These are phyloP conservation scores for Tinea pellionella DNA, from an alignment of 2,888 invertebrate genomes.

Conservation along the genomic window DNA sequence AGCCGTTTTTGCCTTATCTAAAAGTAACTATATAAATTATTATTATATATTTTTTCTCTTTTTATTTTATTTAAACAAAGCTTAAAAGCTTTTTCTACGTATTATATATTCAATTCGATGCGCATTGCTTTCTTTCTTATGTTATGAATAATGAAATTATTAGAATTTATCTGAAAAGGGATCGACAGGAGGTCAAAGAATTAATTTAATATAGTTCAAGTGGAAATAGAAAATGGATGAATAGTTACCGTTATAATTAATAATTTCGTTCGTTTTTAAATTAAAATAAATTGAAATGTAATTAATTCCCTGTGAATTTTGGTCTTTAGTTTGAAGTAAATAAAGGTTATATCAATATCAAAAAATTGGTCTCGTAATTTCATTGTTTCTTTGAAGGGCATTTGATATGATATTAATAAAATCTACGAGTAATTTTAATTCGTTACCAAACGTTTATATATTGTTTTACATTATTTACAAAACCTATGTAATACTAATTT, in stretches of 20 bases:
- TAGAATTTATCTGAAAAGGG: too few species aligned
- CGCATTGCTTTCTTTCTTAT: slow-evolving; percentile 1
- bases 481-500: not conserved
- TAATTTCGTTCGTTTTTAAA: too few species aligned
- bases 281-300: not conserved
- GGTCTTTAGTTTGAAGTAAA: not conserved
- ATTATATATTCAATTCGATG: slow-evolving; percentile 10
- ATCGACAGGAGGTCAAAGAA: too few species aligned
- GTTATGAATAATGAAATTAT: too few species aligned
- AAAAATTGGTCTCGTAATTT: not conserved
- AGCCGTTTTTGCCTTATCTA: slow-evolving; percentile 11
- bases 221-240: not conserved
- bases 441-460: not conserved
- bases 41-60: too few species aligned
- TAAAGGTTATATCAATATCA: not conserved
- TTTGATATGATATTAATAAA: not conserved
- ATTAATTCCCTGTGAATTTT: not conserved
- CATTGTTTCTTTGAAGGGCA: not conserved
- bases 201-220: too few species aligned
- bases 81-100: not conserved
- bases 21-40: slow-evolving; percentile 17
- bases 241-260: too few species aligned
- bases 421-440: not conserved
- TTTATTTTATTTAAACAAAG: slow-evolving; percentile 5
- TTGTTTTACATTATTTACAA: not conserved